These are phyloP conservation scores for Limenitis camilla DNA, from an alignment of 2,888 invertebrate species.

Conservation along the genomic window DNA sequence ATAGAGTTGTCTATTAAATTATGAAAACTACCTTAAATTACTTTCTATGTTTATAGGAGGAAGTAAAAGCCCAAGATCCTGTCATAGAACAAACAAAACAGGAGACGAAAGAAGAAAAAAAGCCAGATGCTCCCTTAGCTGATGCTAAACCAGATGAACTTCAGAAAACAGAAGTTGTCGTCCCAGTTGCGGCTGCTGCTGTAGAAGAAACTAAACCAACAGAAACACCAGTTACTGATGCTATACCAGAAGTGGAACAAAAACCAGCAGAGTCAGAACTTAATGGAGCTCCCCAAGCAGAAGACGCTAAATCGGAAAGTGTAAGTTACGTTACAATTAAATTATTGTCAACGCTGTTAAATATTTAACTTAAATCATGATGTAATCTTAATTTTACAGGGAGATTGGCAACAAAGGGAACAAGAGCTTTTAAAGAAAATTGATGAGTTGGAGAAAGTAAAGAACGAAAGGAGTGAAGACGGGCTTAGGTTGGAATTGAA, in stretches of 20 bases:
- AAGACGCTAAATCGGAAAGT: too few species aligned
- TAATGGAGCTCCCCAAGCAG: too few species aligned
- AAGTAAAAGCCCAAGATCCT: background rate
- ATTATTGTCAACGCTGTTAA: too few species aligned
- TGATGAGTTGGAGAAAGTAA: constrained; percentile 53
- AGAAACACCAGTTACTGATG: background rate
- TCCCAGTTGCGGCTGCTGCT: constrained; percentile 8
- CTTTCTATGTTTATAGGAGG: constrained; percentile 4
- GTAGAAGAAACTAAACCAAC: background rate
- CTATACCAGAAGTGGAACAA: background rate
- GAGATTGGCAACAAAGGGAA: constrained; percentile 58
- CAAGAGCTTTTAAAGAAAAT: constrained; percentile 57
- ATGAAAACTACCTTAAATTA: too few species aligned
- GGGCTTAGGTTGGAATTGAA: constrained; percentile 53
- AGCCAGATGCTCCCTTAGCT: background rate
- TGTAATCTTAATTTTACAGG: constrained; percentile 30
- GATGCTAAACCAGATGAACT: too few species aligned
- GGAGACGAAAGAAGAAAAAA: background rate
- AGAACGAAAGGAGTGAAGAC: constrained; percentile 50
- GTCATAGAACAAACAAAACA: background rate
- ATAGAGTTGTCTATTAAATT: too few species aligned
- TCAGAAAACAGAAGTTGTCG: constrained; percentile 7
- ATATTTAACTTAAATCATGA: too few species aligned
- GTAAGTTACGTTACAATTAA: too few species aligned
- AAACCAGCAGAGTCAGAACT: too few species aligned